These are phyloP conservation scores for Eolophus roseicapilla DNA, from an alignment of 2,113 vertebrate species.

Conservation along the genomic window DNA sequence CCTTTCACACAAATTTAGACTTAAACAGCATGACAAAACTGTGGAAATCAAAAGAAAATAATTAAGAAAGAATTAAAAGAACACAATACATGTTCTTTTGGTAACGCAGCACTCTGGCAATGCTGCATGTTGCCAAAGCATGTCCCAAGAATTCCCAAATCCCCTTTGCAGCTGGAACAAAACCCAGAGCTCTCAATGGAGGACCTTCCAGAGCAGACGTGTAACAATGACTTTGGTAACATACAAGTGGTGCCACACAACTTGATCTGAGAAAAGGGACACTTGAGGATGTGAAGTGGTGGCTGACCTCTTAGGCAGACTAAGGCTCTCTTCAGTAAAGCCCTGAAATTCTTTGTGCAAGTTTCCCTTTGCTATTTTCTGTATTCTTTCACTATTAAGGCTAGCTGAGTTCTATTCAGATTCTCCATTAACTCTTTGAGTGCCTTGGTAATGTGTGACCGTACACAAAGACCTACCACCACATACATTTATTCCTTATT, in stretches of 20 bases:
- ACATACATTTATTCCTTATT: neutral
- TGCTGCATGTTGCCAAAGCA: neutral
- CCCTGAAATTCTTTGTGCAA: neutral
- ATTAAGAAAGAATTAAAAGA: slow-evolving; percentile 65
- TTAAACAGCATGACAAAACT: neutral
- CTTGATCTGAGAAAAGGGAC: neutral
- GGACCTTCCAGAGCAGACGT: neutral
- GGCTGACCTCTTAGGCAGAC: neutral
- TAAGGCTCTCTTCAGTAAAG: neutral
- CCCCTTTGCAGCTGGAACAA: neutral
- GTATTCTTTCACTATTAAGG: neutral
- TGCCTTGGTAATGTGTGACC: neutral
- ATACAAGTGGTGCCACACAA: neutral
- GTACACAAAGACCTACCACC: neutral
- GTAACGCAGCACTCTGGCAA: neutral
- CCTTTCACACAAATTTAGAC: slow-evolving; percentile 6
- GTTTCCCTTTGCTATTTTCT: neutral
- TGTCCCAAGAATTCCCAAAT: slow-evolving; percentile 51
- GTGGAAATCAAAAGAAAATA: slow-evolving; percentile 5
- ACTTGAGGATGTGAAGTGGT: neutral
- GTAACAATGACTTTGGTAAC: neutral
- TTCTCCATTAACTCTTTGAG: neutral
- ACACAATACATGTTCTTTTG: slow-evolving; percentile 20
- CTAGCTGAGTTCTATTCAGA: neutral
- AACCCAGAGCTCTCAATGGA: neutral